A percentile compares a stretch with the other conserved stretches of the same genome.
These are phyloP conservation scores for Drosophila seguyi DNA, from an alignment of 1,140 invertebrate genomes.

Conservation along the genomic window DNA sequence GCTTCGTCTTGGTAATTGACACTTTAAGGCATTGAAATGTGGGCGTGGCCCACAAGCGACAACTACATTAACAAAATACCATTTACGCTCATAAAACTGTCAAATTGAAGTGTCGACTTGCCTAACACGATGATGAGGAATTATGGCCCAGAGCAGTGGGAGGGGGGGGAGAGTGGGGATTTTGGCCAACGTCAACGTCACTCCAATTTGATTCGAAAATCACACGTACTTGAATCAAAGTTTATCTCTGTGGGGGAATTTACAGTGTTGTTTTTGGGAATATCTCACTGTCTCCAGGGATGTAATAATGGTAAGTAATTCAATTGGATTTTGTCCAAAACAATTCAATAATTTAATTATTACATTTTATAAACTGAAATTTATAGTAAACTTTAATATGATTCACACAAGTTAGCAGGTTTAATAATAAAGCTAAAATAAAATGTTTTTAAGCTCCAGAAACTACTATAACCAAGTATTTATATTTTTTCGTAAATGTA, in stretches of 20 bases:
- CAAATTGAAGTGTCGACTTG: constrained; percentile 72
- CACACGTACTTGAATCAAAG: background rate
- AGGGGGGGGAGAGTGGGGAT: background rate
- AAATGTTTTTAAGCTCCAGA: background rate
- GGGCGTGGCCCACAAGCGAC: constrained; percentile 54
- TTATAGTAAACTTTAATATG: background rate
- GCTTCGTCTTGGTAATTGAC: constrained; percentile 68
- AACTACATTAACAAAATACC: constrained; percentile 69
- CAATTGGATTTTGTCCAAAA: background rate
- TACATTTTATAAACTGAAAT: background rate
- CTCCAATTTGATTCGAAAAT: constrained; percentile 11
- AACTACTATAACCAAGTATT: too few species aligned
- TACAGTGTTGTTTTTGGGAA: background rate
- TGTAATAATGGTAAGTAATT: background rate
- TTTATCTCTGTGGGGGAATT: background rate
- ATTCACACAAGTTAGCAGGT: background rate
- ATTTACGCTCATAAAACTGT: constrained; percentile 79
- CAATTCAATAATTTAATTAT: background rate
- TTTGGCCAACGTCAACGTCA: constrained; percentile 45
- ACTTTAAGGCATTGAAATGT: constrained; percentile 72
- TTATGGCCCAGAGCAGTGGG: background rate
- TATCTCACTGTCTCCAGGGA: too few species aligned
- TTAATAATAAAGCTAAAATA: background rate
- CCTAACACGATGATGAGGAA: constrained; percentile 35
- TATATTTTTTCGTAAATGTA: too few species aligned